Evolutionary conservation across 2,888 invertebrate species (phyloP), one percentile per base, ranked within the genome.

Genomic region (Synergus itoensis): DNA sequence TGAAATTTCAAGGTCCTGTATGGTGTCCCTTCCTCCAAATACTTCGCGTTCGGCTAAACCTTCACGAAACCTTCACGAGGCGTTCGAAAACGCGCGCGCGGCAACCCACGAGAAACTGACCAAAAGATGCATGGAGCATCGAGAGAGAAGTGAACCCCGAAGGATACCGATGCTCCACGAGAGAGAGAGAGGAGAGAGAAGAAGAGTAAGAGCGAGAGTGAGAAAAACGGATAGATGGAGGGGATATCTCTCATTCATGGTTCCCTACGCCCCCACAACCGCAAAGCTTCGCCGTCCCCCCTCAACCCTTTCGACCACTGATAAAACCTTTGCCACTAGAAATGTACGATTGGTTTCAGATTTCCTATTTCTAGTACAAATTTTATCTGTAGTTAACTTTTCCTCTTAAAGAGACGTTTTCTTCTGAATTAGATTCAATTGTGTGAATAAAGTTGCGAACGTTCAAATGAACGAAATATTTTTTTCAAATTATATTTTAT

Each of bases 161-260:
- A 88, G 87, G 86, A 86, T 85, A 86, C 82, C 83, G 84, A 76
- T 77, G 80, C 73, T 73, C 53, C 40, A 57, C 81, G 83, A 77
- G 77, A 41, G 81, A 79, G 81, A 81, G 82, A 83, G 85, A 84
- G 84, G 85, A 85, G 85, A 83, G 83, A 78, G 81, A 77, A 62
- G 53, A 80, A 76, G 77, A 36, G 76, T 65, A 67, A 77, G 76
- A 76, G 76, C 75, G 83, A 78, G 77, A 60, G 81, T 77, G 80
- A 76, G 73, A 73, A 77, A 78, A 80, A 73, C 76, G 80, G 76
- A 81, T 79, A 69, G 12, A 76, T 85, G 84, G 88, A 85, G 88
- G 89, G 87, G 89, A 87, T 79, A 85, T 84, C 85, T 87, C 89
- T 89, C 90, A 90, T 90, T 90, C 89, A 88, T 89, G 87, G 85